These are phyloP conservation scores for Dromius quadrimaculatus DNA, from an alignment of 2,888 invertebrate species.

Conservation along the genomic window DNA sequence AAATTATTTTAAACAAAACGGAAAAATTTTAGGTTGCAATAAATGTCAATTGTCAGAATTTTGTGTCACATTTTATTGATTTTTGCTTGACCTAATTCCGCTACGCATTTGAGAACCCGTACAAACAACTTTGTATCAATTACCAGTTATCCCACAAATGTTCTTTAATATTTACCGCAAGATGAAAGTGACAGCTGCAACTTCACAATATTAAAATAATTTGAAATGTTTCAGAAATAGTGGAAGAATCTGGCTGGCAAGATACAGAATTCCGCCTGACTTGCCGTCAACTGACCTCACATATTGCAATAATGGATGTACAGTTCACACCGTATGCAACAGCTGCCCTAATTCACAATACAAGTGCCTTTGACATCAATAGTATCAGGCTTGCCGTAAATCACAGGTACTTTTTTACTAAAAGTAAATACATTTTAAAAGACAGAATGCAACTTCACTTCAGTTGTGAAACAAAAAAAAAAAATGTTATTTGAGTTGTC, in stretches of 20 bases:
- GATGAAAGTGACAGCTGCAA: too few relatives aligned
- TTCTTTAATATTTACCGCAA: too few relatives aligned
- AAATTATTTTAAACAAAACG: too few relatives aligned
- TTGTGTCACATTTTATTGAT: too few relatives aligned
- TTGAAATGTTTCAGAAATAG: slow-evolving; percentile 76
- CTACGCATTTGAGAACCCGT: too few relatives aligned
- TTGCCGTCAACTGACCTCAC: slow-evolving; percentile 73
- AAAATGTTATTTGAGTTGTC: background rate
- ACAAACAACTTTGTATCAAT: too few relatives aligned
- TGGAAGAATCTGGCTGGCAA: slow-evolving; percentile 74
- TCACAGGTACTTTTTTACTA: background rate
- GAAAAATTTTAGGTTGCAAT: too few relatives aligned
- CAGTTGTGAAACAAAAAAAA: background rate
- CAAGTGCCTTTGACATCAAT: background rate
- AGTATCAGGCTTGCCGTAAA: background rate
- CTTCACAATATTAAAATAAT: too few relatives aligned
- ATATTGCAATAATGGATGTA: slow-evolving; percentile 75
- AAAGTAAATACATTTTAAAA: background rate
- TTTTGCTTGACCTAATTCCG: too few relatives aligned
- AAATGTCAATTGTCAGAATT: too few relatives aligned
- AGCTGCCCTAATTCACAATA: background rate
- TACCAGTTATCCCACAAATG: too few relatives aligned
- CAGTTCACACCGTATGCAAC: slow-evolving; percentile 67
- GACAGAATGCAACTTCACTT: background rate
- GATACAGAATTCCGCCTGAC: slow-evolving; percentile 73